Base-by-base conservation (phyloP, 2,888 invertebrate species). In the Stenchaetothrips biformis region DNA sequence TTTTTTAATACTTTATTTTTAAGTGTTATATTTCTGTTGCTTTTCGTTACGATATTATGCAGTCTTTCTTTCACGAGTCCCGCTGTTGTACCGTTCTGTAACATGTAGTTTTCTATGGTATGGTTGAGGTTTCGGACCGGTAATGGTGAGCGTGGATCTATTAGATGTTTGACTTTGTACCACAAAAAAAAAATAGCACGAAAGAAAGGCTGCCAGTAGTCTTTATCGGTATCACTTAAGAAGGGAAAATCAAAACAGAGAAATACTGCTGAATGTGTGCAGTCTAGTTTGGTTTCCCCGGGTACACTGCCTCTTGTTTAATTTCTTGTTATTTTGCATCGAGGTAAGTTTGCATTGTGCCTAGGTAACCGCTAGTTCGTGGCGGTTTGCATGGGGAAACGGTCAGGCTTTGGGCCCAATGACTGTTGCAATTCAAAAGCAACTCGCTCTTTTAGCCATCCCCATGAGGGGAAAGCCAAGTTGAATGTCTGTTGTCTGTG, bases 311-410 rank as follows among this genome's bases (percentile, higher is more conserved):
- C 67, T 74, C 11, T 74, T 74, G 6, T n/a, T 74, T 74, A 25
- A 25, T 74, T 74, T 74, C 67, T 74, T 25, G 67, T 74, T 25
- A 37, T 18, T 67, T 67, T 59, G 59, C n/a, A 11, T 74, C n/a
- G 25, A 74, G 67, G 67, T 74, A 74, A 74, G 67, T 74, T 74
- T 74, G 67, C 67, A 74, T 74, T 74, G 67, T 74, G 67, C 67
- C 67, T 74, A 74, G 67, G 67, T 74, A 11, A 74, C 21, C 67
- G 67, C 59, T 59, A 59, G 59, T 74, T 8, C 11, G 67, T 74
- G 25, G 21, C 67, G 67, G 67, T 74, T 25, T 74, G 67, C 67
- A 74, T 74, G 67, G 67, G 67, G 67, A 74, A 74, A 21, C 67
- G 67, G 67, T 74, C 67, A 25, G 67, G 67, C 67, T 74, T 25